Evolutionary conservation across 2,888 invertebrate genomes (phyloP).

Genomic region (Linnaemya tessellans): DNA sequence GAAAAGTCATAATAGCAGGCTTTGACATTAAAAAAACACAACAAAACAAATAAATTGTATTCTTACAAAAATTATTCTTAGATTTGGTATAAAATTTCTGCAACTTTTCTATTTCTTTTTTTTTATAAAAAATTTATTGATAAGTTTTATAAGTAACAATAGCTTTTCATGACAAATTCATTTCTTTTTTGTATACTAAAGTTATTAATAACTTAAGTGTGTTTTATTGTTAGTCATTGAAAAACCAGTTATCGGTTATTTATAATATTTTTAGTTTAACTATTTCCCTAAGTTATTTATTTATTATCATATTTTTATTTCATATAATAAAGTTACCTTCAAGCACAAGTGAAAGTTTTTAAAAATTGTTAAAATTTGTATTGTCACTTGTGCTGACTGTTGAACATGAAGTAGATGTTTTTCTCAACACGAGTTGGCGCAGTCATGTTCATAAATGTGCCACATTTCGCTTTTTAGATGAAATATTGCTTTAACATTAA

Average conservation of each 20-base stretch:
- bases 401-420: slow-evolving; percentile 49
- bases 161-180: too few species aligned
- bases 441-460: slow-evolving; percentile 57
- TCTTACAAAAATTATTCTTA: too few species aligned
- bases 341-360: slow-evolving; percentile 53
- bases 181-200: too few species aligned
- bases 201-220: too few species aligned
- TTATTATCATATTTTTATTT: background rate
- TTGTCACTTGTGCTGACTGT: slow-evolving; percentile 49
- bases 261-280: background rate
- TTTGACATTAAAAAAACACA: too few species aligned
- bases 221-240: background rate
- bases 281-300: background rate
- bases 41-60: too few species aligned
- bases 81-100: too few species aligned
- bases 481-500: slow-evolving; percentile 27
- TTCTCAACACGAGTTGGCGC: slow-evolving; percentile 52
- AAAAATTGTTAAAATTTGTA: slow-evolving; percentile 19
- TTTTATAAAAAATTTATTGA: background rate
- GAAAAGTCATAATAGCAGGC: too few species aligned
- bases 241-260: background rate
- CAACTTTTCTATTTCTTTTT: too few species aligned
- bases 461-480: slow-evolving; percentile 61
- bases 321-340: background rate
- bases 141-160: too few species aligned